Percentiles rank a stretch among this genome's conserved stretches.
Conservation (phyloP, 2,113 vertebrate species). For the Lagenorhynchus albirostris region DNA sequence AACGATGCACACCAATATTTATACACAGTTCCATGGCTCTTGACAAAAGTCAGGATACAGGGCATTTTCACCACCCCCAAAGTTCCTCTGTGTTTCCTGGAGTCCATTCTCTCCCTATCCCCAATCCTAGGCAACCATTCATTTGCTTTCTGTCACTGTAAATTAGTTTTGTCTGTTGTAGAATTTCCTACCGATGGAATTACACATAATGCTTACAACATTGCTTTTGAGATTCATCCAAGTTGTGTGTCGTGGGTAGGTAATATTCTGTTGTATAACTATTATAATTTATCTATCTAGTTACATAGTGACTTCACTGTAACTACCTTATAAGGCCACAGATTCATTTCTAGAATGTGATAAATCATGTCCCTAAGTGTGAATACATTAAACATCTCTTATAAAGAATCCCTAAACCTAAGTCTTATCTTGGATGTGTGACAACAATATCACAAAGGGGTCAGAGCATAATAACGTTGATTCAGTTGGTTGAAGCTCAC, state of each 20-base stretch:
- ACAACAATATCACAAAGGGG: background rate
- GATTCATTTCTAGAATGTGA: background rate
- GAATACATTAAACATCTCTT: background rate
- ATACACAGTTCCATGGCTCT: background rate
- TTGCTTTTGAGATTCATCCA: background rate
- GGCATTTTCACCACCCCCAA: background rate
- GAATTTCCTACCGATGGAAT: background rate
- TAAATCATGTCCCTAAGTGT: background rate
- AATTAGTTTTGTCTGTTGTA: background rate
- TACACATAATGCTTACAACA: background rate
- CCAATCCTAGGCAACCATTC: background rate
- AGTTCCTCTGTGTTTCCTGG: too few relatives aligned
- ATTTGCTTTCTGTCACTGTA: background rate
- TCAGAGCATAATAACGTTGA: background rate
- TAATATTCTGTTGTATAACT: background rate
- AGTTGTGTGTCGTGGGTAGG: background rate
- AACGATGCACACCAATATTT: background rate
- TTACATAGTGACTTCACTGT: background rate
- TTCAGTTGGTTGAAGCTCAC: background rate
- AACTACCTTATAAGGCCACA: background rate
- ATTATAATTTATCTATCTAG: background rate
- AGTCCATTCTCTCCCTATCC: background rate
- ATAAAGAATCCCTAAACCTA: background rate
- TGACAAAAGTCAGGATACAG: background rate
- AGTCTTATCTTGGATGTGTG: background rate